Conservation (phyloP, 2,113 vertebrate genomes). For the Leucoraja erinaceus region DNA sequence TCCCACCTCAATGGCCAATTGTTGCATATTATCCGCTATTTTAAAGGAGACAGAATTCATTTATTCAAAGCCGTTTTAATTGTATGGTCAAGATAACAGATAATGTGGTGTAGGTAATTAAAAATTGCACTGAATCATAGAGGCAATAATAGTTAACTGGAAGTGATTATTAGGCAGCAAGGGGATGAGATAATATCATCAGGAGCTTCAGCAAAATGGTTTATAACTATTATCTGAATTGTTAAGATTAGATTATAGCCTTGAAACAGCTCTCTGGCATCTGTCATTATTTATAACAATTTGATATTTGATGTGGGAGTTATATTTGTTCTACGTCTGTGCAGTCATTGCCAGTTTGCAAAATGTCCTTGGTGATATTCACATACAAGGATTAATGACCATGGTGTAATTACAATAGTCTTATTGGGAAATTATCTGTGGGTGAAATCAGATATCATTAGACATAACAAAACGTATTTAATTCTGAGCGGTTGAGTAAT, state of each 20-base stretch:
- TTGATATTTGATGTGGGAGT: slow-evolving; percentile 6
- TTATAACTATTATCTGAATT: slow-evolving; percentile 17
- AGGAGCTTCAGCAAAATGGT: not conserved
- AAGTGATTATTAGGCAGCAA: slow-evolving; percentile 2
- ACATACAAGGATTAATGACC: not conserved
- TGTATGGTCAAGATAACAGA: not conserved
- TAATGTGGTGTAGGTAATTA: not conserved
- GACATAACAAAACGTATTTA: not conserved
- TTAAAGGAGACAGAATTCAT: not conserved
- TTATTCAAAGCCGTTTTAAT: not conserved
- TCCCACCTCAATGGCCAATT: too few relatives aligned
- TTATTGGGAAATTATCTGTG: not conserved
- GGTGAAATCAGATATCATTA: slow-evolving; percentile 1
- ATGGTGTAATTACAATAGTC: slow-evolving; percentile 4
- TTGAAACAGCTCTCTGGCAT: not conserved
- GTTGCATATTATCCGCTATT: not conserved
- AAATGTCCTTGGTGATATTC: not conserved
- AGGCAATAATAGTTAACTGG: not conserved
- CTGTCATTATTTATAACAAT: slow-evolving; percentile 10
- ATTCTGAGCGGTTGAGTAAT: not conserved
- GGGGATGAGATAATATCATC: not conserved
- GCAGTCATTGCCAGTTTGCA: not conserved
- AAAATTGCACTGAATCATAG: not conserved
- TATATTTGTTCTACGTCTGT: not conserved
- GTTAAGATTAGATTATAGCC: slow-evolving; percentile 24